Percentiles rank a stretch among this genome's conserved stretches.
Evolutionary conservation across 2,888 invertebrate genomes (phyloP).

Genomic region (Cephus rjabovi): DNA sequence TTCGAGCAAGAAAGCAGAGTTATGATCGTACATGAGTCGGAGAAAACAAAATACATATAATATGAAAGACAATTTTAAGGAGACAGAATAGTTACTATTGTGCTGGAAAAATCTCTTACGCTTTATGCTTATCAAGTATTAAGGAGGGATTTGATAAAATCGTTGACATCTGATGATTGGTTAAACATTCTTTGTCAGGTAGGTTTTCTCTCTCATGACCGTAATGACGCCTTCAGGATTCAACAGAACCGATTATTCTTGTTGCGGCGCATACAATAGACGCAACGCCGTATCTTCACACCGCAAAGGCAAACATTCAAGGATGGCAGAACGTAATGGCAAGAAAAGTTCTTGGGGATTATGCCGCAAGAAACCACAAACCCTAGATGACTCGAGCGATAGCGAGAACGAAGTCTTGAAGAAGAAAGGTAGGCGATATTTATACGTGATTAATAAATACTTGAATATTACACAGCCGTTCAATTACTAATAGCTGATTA

Average conservation of each 20-base stretch:
- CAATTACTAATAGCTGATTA: neutral
- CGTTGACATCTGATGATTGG: neutral
- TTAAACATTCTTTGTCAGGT: neutral
- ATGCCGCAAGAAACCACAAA: constrained; percentile 30
- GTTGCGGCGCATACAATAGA: neutral
- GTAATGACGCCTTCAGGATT: neutral
- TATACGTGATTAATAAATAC: neutral
- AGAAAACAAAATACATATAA: neutral
- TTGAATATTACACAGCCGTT: neutral
- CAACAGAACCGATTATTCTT: neutral
- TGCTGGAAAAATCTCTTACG: neutral
- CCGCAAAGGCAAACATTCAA: neutral
- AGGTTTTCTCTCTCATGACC: neutral
- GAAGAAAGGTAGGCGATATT: neutral
- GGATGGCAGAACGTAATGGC: constrained; percentile 6
- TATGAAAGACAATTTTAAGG: neutral
- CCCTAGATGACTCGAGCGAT: constrained; percentile 9
- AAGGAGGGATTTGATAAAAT: neutral
- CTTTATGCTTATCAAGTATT: neutral
- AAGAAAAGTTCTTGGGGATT: constrained; percentile 13
- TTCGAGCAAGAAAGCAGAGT: neutral
- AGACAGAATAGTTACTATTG: neutral
- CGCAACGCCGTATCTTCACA: neutral
- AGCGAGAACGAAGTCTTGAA: neutral
- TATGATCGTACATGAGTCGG: neutral